These are phyloP conservation scores for Augiades crinisus DNA, from an alignment of 2,888 invertebrate genomes.

Conservation along the genomic window DNA sequence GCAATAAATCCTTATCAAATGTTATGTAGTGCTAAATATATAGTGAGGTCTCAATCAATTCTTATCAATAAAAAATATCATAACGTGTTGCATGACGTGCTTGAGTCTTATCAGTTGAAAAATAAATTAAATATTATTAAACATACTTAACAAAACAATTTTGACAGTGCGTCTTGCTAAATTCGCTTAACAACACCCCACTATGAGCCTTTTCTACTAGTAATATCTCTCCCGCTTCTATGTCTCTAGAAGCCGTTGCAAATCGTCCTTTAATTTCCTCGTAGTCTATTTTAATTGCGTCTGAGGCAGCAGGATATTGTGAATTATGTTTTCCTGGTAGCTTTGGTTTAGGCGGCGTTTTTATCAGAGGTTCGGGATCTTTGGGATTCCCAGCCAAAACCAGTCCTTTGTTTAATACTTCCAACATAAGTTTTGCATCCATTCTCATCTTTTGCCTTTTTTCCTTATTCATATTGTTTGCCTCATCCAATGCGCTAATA, in stretches of 20 bases:
- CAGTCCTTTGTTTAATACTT: constrained; percentile 83
- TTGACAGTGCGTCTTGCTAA: constrained; percentile 85
- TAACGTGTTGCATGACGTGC: no score
- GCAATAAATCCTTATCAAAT: not conserved
- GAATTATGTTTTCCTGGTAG: constrained; percentile 65
- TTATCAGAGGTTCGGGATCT: constrained; percentile 60
- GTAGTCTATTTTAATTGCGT: constrained; percentile 83
- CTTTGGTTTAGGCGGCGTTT: constrained; percentile 60
- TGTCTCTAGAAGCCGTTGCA: constrained; percentile 85
- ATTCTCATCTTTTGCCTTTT: constrained; percentile 83
- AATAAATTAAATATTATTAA: not conserved
- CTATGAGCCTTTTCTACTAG: constrained; percentile 88
- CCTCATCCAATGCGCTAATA: constrained; percentile 84
- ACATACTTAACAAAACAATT: constrained; percentile 85
- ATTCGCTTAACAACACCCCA: constrained; percentile 85
- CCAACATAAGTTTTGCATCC: constrained; percentile 87
- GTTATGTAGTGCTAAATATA: not conserved
- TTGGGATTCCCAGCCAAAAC: constrained; percentile 65
- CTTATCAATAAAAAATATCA: not conserved
- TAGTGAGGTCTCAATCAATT: not conserved
- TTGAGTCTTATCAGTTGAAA: not conserved
- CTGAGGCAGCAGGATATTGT: constrained; percentile 82
- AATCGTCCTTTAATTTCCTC: constrained; percentile 85
- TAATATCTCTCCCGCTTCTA: constrained; percentile 87
- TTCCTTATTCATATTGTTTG: constrained; percentile 81